Evolutionary conservation across 2,797 vertebrate species (phyloP), one percentile per base, ranked within the genome.

Genomic region (Trachurus trachurus): DNA sequence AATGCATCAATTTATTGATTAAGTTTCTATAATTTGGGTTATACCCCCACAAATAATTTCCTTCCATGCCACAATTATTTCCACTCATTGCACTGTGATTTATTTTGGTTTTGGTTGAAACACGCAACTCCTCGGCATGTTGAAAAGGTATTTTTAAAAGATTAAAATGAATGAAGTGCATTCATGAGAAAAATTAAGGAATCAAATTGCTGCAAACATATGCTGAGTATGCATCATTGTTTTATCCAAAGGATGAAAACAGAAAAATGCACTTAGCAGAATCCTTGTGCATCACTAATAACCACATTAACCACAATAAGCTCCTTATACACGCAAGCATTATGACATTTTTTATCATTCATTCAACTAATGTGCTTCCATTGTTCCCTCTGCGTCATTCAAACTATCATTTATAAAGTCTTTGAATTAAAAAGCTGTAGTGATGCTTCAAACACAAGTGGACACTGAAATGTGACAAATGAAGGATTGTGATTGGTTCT

Each of bases 1-100:
- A 80, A 71, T 82, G 72, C 53, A 53, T 63, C 58, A 66, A 80
- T 64, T 80, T 85, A 80, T 86, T 81, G 81, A 90, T 83, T 65
- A 50, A 47, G 21, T 73, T 76, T 73, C 22, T 52, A 15, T 71
- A 67, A 83, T 84, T 80, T 78, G 31, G 44, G 75, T 80, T 39
- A 39, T 47, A 56, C 2, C 0, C 29, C 22, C 60, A 65, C 17
- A 50, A 45, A 52, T 78, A 0, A 45, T 44, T 21, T 67, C 21
- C 26, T 49, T 29, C 47, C 29, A 9, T 44, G 21, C 65, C 57
- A 29, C 61, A 69, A 12, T 40, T 62, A 4, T 71, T 74, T 75
- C 47, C n/a, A 56, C 0, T 60, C 71, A 34, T 22, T 26, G 22
- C 8, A 42, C 16, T 37, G 21, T 11, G 44, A 17, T 58, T 2